Conservation (phyloP, 2,888 invertebrate species). For the Sialis fuliginosa region DNA sequence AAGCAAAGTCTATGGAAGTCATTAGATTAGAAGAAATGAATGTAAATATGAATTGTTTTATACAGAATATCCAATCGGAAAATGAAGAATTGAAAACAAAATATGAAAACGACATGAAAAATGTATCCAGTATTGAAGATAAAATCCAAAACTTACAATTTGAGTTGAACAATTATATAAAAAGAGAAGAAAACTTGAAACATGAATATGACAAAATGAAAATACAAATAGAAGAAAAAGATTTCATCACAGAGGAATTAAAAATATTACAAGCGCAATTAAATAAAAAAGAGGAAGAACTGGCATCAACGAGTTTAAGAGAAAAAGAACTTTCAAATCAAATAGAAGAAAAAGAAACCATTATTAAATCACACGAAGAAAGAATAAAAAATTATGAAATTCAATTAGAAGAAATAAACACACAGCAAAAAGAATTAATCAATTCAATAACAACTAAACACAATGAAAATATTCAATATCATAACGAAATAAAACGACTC, state of each 20-base stretch:
- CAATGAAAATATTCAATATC: constrained; percentile 68
- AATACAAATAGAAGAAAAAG: too few species aligned
- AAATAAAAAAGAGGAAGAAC: too few species aligned
- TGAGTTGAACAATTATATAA: constrained; percentile 14
- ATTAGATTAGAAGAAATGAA: too few species aligned
- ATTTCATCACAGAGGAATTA: too few species aligned
- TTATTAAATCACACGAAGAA: neutral
- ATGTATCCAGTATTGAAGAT: constrained; percentile 15
- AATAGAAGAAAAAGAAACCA: too few species aligned
- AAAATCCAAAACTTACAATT: constrained; percentile 15
- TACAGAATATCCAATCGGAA: constrained; percentile 21
- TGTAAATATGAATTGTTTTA: constrained; percentile 4
- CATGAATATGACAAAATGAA: too few species aligned
- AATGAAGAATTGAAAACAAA: constrained; percentile 22
- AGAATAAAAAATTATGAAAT: constrained; percentile 12
- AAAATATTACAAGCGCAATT: too few species aligned
- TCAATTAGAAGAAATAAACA: constrained; percentile 22
- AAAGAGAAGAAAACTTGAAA: constrained; percentile 16
- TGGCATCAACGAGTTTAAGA: too few species aligned
- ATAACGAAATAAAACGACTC: constrained; percentile 67
- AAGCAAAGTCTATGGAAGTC: too few species aligned
- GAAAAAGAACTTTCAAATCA: too few species aligned
- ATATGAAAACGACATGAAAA: constrained; percentile 13
- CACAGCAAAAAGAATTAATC: constrained; percentile 52
- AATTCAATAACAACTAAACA: constrained; percentile 64